Evolutionary conservation across 2,888 invertebrate species (phyloP).

Genomic region (Dendrolimus pini): DNA sequence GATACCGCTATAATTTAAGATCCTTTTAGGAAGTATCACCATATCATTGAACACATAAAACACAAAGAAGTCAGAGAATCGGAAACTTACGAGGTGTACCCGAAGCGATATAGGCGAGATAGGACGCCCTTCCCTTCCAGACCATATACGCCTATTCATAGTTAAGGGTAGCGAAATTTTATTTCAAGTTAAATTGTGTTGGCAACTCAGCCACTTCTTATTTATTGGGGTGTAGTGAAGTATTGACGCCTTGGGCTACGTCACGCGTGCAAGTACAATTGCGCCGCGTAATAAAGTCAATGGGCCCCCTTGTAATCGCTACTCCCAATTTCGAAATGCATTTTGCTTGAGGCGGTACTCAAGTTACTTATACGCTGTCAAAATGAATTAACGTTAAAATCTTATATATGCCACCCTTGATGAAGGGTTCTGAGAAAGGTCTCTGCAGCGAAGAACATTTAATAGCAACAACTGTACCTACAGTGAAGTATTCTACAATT

Average conservation of each 20-base stretch:
- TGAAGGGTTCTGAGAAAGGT: too few relatives aligned
- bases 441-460: too few relatives aligned
- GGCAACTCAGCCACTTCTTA: slow-evolving; percentile 59
- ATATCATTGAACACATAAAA: slow-evolving; percentile 55
- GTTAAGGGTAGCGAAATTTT: slow-evolving; percentile 66
- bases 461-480: too few relatives aligned
- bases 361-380: background rate
- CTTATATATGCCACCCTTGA: too few relatives aligned
- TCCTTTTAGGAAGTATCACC: slow-evolving; percentile 31
- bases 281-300: slow-evolving; percentile 46
- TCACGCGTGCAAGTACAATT: slow-evolving; percentile 35
- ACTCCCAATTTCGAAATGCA: slow-evolving; percentile 48
- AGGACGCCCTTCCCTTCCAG: slow-evolving; percentile 51
- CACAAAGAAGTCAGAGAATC: slow-evolving; percentile 51
- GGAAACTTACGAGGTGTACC: slow-evolving; percentile 53
- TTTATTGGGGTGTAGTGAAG: slow-evolving; percentile 45
- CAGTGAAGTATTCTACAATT: too few relatives aligned
- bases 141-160: slow-evolving; percentile 59
- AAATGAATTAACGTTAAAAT: background rate
- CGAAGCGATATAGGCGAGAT: slow-evolving; percentile 48
- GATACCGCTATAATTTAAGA: slow-evolving; percentile 23
- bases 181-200: slow-evolving; percentile 74
- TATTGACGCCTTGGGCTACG: slow-evolving; percentile 42
- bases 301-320: slow-evolving; percentile 45
- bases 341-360: slow-evolving; percentile 19